phyloP scores from a whole-genome alignment of 2,113 vertebrate species.

The Corythaeola cristata region DNA sequence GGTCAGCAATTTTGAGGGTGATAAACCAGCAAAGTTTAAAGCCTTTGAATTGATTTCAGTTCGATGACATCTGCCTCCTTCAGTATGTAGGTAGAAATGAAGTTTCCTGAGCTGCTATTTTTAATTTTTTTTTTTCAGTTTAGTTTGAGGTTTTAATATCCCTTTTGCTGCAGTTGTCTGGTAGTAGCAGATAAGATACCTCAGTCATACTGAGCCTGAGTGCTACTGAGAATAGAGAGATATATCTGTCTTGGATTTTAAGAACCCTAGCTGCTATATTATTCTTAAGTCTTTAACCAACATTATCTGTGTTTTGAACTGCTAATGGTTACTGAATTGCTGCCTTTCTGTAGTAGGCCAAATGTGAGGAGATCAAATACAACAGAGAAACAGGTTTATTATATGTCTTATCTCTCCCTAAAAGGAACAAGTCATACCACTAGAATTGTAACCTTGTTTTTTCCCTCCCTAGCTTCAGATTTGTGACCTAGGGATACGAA shows the following conservation, averaged over 20 bases:
- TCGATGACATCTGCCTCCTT: background rate
- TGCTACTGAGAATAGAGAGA: background rate
- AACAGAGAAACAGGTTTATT: background rate
- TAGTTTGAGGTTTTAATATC: background rate
- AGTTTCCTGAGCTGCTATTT: background rate
- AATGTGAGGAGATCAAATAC: background rate
- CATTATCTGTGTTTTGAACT: background rate
- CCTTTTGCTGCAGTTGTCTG: background rate
- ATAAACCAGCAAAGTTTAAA: conserved; percentile 16
- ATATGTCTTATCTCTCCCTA: background rate
- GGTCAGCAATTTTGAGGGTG: background rate
- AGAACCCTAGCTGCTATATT: background rate
- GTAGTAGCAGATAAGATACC: background rate
- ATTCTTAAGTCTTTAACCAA: background rate
- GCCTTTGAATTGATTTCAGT: conserved; percentile 7
- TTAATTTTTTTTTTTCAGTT: background rate
- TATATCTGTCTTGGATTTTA: background rate
- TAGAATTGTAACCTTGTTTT: background rate
- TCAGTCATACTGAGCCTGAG: background rate
- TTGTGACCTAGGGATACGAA: background rate
- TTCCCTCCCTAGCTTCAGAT: background rate
- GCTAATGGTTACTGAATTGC: background rate
- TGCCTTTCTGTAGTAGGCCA: background rate
- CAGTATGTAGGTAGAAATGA: background rate
- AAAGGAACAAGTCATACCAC: background rate